Percentiles rank a stretch among this genome's conserved stretches.
Conservation (phyloP, 2,797 vertebrate genomes). For the Antennarius maculatus region DNA sequence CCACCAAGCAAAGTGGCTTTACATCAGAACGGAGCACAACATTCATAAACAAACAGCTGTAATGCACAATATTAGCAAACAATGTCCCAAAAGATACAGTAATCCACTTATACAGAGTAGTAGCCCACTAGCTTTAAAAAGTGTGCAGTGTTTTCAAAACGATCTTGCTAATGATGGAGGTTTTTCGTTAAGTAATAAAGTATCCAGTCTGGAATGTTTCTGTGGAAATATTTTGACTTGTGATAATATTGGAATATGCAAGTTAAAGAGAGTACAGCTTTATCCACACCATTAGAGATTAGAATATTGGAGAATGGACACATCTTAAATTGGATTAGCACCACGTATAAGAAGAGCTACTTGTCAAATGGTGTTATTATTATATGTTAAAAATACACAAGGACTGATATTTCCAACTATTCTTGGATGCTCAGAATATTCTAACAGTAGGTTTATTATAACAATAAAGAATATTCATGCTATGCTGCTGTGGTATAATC, state of each 20-base stretch:
- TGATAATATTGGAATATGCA: slow-evolving; percentile 23
- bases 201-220: slow-evolving; percentile 61
- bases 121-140: slow-evolving; percentile 41
- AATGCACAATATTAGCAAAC: slow-evolving; percentile 48
- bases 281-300: slow-evolving; percentile 21
- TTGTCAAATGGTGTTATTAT: slow-evolving; percentile 8
- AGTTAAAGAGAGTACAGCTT: slow-evolving; percentile 31
- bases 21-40: slow-evolving; percentile 52
- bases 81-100: slow-evolving; percentile 48
- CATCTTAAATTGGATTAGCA: slow-evolving; percentile 17
- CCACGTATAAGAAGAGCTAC: slow-evolving; percentile 8
- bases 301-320: slow-evolving; percentile 3
- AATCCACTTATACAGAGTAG: slow-evolving; percentile 32
- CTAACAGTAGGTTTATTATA: slow-evolving; percentile 41
- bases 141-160: slow-evolving; percentile 36
- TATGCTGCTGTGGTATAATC: slow-evolving; percentile 13
- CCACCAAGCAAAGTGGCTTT: slow-evolving; percentile 41
- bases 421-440: slow-evolving; percentile 30
- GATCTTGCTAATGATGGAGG: slow-evolving; percentile 29
- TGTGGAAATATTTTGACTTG: slow-evolving; percentile 21
- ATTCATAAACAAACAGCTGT: slow-evolving; percentile 64
- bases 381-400: slow-evolving; percentile 21
- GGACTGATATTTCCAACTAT: not conserved
- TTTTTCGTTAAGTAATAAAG: slow-evolving; percentile 24
- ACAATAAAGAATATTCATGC: slow-evolving; percentile 30